Percentiles rank a stretch among this genome's conserved stretches.
phyloP scores from a whole-genome alignment of 2,888 invertebrate genomes.

The Platycheirus albimanus region DNA sequence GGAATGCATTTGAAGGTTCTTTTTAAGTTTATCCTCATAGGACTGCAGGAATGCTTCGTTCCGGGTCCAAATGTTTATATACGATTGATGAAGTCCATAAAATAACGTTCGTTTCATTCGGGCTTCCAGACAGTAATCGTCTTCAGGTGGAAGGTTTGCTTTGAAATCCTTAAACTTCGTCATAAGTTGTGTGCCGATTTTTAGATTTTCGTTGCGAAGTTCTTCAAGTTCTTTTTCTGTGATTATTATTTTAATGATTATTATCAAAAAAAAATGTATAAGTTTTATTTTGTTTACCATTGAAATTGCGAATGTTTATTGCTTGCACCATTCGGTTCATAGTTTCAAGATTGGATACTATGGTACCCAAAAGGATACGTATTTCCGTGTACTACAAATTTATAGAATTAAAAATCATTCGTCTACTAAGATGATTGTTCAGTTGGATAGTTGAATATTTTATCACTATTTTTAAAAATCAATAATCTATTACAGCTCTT shows the following conservation, averaged over 20 bases:
- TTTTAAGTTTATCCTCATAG: constrained; percentile 81
- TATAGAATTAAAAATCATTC: too few relatives aligned
- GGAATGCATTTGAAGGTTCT: constrained; percentile 81
- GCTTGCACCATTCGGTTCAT: constrained; percentile 82
- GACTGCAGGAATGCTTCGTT: constrained; percentile 81
- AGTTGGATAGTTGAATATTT: too few relatives aligned
- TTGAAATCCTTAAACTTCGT: constrained; percentile 81
- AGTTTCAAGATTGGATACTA: constrained; percentile 80
- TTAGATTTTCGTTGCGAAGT: constrained; percentile 80
- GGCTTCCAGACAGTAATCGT: constrained; percentile 81
- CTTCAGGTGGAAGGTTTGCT: constrained; percentile 79
- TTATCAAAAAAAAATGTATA: too few relatives aligned
- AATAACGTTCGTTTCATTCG: constrained; percentile 82
- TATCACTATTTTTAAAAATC: too few relatives aligned
- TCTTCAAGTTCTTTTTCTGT: constrained; percentile 81
- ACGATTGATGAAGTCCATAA: constrained; percentile 81
- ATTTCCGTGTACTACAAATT: constrained; percentile 80
- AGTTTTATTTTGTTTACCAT: constrained; percentile 77
- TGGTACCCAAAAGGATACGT: constrained; percentile 79
- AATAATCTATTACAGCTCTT: too few relatives aligned
- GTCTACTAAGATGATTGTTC: too few relatives aligned
- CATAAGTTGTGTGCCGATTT: constrained; percentile 81
- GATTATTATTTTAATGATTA: too few relatives aligned
- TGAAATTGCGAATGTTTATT: constrained; percentile 80
- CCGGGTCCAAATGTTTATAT: constrained; percentile 81